Base-by-base conservation (phyloP, 2,888 invertebrate genomes). In the Latrodectus hesperus region DNA sequence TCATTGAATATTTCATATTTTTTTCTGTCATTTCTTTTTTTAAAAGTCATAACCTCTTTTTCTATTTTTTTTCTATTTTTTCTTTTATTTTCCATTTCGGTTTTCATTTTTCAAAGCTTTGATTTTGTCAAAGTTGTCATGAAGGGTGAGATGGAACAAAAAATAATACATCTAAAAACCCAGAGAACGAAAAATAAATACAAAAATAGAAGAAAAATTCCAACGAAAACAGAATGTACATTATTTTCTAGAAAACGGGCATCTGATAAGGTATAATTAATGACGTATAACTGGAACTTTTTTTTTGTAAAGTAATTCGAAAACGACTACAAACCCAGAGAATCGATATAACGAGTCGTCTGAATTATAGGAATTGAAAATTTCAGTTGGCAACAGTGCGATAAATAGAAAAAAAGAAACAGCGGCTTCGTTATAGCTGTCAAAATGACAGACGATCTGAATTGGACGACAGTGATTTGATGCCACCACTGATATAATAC, bases 321-420 rank as follows among this genome's bases (percentile, higher is more conserved):
- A 77, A 65, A 77, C 65, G 71, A 65, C 17, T 49, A 52, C 71
- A 65, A 78, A 72, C 60, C 60, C 68, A 14, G 67, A n/a, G 51
- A 84, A 84, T 78, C 84, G 78, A 84, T 77, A 73, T 53, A 55
- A 38, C 64, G 22, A 72, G 73, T 84, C 84, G 72, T 74, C 71
- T 72, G 77, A 84, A 84, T 84, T 84, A 84, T 84, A 78, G 84
- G 84, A 84, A 84, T 84, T 84, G 84, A 84, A 84, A 84, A 78
- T 72, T 84, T 53, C 74, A 74, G 72, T 83, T 26, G 52, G 11
- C 26, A 49, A 70, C 49, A 70, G 49, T 70, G 70, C 17, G 14
- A 70, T 22, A 38, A 38, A 70, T 10, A 49, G 12, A 70, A 52
- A 17, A 77, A 67, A 65, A 51, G 67, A 38, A 60, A 64, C 49